phyloP scores from a whole-genome alignment of 2,113 vertebrate species.

The Erythrocercus mccallii region DNA sequence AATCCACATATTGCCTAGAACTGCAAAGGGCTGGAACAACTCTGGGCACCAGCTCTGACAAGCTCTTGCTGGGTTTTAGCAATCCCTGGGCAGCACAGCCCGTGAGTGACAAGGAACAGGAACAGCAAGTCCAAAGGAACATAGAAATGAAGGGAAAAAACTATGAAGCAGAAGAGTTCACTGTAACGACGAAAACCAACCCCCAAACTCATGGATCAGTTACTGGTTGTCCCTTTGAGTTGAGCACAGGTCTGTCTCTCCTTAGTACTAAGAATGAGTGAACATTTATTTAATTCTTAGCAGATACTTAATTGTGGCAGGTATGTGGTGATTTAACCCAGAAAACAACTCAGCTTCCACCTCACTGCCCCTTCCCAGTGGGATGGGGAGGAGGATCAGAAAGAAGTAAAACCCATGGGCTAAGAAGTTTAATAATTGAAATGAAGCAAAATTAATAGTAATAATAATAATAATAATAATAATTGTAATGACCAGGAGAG shows the following conservation, averaged over 20 bases:
- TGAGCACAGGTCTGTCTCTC: not conserved
- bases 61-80: not conserved
- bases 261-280: no score
- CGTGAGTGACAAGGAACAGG: not conserved
- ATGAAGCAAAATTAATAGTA: not conserved
- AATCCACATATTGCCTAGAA: not conserved
- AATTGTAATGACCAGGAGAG: not conserved
- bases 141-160: not conserved
- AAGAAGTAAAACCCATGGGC: not conserved
- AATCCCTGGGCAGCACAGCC: not conserved
- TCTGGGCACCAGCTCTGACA: not conserved
- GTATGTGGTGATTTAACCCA: not conserved
- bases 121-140: not conserved
- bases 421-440: not conserved
- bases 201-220: fast-evolving
- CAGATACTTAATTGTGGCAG: not conserved
- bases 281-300: not conserved
- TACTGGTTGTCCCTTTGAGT: not conserved
- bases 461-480: not conserved
- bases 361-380: not conserved
- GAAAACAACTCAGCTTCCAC: not conserved
- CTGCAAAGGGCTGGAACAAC: not conserved
- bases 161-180: not conserved
- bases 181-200: not conserved
- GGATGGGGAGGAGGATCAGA: not conserved